phyloP scores from a whole-genome alignment of 2,797 vertebrate genomes.

The Argyrosomus regius region DNA sequence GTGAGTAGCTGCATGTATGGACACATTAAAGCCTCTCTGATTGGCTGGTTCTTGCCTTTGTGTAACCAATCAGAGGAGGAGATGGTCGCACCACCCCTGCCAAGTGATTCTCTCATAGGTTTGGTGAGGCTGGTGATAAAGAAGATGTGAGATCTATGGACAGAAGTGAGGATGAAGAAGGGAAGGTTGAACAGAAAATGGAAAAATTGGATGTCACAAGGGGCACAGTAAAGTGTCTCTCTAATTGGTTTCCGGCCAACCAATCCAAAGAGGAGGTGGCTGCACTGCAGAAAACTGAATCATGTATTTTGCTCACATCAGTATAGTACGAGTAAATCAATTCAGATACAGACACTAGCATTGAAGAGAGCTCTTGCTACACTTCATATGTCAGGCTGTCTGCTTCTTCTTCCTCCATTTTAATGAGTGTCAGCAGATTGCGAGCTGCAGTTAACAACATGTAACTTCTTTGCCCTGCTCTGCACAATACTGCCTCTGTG shows the following conservation, averaged over 20 bases:
- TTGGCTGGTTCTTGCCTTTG: not conserved
- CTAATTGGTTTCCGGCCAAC: not conserved
- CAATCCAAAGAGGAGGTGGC: constrained; percentile 13
- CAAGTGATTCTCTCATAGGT: not conserved
- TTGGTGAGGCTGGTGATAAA: not conserved
- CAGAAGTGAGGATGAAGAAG: not conserved
- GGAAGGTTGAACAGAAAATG: not conserved
- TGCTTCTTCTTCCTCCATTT: constrained; percentile 24
- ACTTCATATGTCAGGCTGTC: not conserved
- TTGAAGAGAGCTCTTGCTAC: not conserved
- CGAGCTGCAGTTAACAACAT: constrained; percentile 28
- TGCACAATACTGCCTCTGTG: constrained; percentile 63
- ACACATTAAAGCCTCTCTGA: not conserved
- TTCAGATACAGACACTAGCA: not conserved
- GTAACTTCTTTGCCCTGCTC: constrained; percentile 10
- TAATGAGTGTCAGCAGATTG: constrained; percentile 54
- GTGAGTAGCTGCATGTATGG: not conserved
- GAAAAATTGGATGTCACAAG: not conserved
- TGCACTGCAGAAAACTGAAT: constrained; percentile 4
- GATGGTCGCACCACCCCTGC: not conserved
- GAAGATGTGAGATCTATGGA: not conserved
- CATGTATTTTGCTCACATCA: not conserved
- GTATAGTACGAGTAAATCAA: not conserved
- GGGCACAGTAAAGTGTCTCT: not conserved
- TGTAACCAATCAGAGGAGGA: constrained; percentile 17